Conservation (phyloP, 2,113 vertebrate genomes). For the Notechis scutatus region DNA sequence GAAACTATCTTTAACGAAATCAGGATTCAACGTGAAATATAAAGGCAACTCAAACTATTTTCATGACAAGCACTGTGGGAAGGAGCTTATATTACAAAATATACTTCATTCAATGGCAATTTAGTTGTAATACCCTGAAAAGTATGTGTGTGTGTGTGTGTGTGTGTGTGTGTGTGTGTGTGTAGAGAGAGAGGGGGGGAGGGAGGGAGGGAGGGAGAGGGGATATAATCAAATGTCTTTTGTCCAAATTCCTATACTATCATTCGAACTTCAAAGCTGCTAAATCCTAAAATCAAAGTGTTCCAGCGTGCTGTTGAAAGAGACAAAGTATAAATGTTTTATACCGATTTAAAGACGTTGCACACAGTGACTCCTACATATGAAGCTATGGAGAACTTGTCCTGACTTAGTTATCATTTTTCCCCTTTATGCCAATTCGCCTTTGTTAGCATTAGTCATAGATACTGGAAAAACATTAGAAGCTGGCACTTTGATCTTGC, state of each 20-base stretch:
- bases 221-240: accelerated
- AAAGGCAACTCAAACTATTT: accelerated
- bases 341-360: neutral
- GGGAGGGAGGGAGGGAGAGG: accelerated
- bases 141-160: no score
- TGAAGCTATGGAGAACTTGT: neutral
- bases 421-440: slow-evolving; percentile 9
- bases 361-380: neutral
- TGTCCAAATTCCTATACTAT: neutral
- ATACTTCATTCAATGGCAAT: accelerated
- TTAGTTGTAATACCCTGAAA: neutral
- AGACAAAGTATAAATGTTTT: neutral
- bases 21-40: neutral
- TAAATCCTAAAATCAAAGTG: neutral
- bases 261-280: neutral
- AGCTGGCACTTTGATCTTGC: slow-evolving; percentile 16
- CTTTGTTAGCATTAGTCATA: slow-evolving; percentile 9
- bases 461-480: neutral
- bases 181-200: no score
- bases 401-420: neutral
- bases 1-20: neutral
- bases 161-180: no score
- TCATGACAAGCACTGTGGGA: neutral
- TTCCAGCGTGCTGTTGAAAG: neutral
- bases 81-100: neutral